These are phyloP conservation scores for Ispidina picta DNA, from an alignment of 2,797 vertebrate species.

Conservation along the genomic window DNA sequence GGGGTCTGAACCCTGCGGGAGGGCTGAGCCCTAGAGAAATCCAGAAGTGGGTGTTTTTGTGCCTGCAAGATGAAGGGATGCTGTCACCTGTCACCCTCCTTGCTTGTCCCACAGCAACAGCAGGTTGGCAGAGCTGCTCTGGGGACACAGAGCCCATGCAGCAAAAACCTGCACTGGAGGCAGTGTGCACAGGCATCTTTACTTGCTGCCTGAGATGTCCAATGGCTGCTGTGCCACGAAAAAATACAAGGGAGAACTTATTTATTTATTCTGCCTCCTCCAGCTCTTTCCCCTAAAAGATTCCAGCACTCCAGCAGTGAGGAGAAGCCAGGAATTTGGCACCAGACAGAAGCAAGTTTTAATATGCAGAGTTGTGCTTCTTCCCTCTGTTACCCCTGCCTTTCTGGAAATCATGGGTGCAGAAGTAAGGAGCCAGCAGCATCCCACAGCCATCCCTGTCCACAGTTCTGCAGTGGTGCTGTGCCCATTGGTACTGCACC, in stretches of 20 bases:
- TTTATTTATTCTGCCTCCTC: not conserved
- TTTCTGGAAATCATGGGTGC: not conserved
- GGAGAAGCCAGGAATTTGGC: not conserved
- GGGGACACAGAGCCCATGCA: accelerated
- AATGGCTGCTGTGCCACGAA: not conserved
- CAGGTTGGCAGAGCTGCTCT: not conserved
- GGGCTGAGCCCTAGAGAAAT: not conserved
- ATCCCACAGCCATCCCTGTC: not conserved
- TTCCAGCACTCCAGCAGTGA: not conserved
- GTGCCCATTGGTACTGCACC: not conserved
- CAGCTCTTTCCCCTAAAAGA: not conserved
- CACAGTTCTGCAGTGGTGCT: not conserved
- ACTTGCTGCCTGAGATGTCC: not conserved
- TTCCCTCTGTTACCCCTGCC: accelerated
- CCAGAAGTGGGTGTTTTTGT: not conserved
- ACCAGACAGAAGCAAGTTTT: not conserved
- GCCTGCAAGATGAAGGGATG: not conserved
- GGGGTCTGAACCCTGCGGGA: not conserved
- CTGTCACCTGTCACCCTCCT: not conserved
- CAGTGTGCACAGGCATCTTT: not conserved
- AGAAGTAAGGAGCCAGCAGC: not conserved
- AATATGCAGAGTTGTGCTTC: not conserved
- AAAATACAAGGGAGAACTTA: not conserved
- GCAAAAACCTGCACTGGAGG: not conserved
- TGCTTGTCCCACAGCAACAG: accelerated